Conservation (phyloP, 1,140 invertebrate genomes). For the Drosophila erecta region DNA sequence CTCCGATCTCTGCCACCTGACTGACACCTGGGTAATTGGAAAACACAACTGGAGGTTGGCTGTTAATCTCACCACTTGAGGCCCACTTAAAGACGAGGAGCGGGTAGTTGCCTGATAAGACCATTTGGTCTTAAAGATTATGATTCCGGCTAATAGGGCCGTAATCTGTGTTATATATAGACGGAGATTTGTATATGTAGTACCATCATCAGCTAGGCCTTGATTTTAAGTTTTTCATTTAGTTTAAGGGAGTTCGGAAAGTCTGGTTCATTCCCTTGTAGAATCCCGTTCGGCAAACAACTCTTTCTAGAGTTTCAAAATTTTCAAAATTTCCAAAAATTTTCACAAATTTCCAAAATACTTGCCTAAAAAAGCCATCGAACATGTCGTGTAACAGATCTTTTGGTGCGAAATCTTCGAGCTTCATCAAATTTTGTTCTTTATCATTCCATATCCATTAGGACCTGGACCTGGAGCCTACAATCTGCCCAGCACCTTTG, state of each 20-base stretch:
- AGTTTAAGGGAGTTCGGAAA: not conserved
- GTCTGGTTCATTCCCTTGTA: not conserved
- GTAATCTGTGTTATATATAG: slow-evolving; percentile 1
- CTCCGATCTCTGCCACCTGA: slow-evolving; percentile 9
- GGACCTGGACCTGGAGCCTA: slow-evolving; percentile 48
- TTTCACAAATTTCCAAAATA: not conserved
- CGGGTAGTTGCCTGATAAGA: slow-evolving; percentile 22
- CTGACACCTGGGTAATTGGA: slow-evolving; percentile 15
- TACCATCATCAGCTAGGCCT: slow-evolving; percentile 9
- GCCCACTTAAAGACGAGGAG: not conserved
- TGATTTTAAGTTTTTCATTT: not conserved
- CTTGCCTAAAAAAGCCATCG: not conserved
- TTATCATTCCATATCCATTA: not conserved
- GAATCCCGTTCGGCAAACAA: slow-evolving; percentile 28
- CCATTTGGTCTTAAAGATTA: slow-evolving; percentile 2
- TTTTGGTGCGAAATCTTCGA: slow-evolving; percentile 4
- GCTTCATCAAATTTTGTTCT: no score
- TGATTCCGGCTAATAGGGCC: not conserved
- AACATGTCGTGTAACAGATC: slow-evolving; percentile 23
- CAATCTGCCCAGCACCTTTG: slow-evolving; percentile 39
- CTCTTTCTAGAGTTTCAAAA: slow-evolving; percentile 15
- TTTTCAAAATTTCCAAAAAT: slow-evolving; percentile 5
- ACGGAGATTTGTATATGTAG: slow-evolving; percentile 1
- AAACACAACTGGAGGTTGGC: slow-evolving; percentile 8
- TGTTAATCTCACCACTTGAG: slow-evolving; percentile 34